Evolutionary conservation across 2,888 invertebrate genomes (phyloP).

Genomic region (Helobdella robusta): DNA sequence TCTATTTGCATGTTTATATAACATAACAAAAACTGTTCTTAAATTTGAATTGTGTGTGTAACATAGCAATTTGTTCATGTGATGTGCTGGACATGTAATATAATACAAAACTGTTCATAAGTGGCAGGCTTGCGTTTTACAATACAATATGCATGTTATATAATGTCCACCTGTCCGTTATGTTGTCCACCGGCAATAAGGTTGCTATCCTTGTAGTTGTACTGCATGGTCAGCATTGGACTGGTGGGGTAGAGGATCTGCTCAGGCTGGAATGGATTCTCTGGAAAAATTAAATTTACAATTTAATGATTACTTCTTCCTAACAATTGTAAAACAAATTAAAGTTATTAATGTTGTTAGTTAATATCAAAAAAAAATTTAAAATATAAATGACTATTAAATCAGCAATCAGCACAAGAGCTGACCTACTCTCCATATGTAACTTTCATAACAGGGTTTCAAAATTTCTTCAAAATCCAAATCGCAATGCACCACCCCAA

Average conservation of each 20-base stretch:
- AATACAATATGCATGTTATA: too few species aligned
- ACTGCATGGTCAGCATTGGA: constrained; percentile 21
- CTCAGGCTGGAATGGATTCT: constrained; percentile 25
- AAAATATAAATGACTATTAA: neutral
- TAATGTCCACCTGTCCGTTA: constrained; percentile 24
- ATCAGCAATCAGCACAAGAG: neutral
- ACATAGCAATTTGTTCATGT: too few species aligned
- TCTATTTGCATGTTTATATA: too few species aligned
- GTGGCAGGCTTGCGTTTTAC: too few species aligned
- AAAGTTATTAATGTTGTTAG: neutral
- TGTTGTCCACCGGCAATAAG: constrained; percentile 26
- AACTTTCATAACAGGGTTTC: constrained; percentile 25
- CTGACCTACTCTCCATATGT: constrained; percentile 27
- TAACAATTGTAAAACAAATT: neutral
- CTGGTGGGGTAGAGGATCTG: constrained; percentile 5
- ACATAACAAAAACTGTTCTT: too few species aligned
- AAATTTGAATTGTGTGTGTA: too few species aligned
- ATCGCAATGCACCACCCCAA: constrained; percentile 24
- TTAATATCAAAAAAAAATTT: neutral
- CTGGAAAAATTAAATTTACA: neutral
- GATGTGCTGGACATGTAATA: too few species aligned
- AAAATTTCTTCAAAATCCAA: constrained; percentile 20
- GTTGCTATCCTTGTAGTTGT: constrained; percentile 26
- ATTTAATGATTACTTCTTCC: neutral
- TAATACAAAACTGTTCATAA: too few species aligned